These are phyloP conservation scores for Paramormyrops kingsleyae DNA, from an alignment of 2,113 vertebrate genomes.

Conservation along the genomic window DNA sequence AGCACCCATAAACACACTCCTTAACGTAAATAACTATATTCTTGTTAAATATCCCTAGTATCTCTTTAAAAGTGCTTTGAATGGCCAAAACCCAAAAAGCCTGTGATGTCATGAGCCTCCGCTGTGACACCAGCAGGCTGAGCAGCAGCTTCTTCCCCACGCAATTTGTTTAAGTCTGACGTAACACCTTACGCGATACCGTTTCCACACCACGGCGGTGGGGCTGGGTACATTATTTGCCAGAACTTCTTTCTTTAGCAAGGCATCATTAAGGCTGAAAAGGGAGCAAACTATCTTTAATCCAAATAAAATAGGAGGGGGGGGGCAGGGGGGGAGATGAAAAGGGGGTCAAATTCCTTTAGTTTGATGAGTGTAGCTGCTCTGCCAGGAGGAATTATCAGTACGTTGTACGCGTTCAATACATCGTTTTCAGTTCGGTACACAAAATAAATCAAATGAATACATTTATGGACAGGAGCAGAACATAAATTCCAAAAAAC, in stretches of 20 bases:
- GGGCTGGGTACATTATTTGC: neutral
- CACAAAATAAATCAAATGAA: too few relatives aligned
- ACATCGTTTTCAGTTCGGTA: too few relatives aligned
- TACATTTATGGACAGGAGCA: too few relatives aligned
- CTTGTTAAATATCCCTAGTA: too few relatives aligned
- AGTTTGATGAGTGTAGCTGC: too few relatives aligned
- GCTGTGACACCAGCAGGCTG: neutral
- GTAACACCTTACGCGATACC: neutral
- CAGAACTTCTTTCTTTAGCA: neutral
- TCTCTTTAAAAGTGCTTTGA: too few relatives aligned
- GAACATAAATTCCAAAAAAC: too few relatives aligned
- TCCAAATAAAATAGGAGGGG: neutral
- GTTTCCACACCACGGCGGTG: neutral
- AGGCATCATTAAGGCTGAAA: neutral
- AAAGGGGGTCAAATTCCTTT: neutral
- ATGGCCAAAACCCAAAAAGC: too few relatives aligned
- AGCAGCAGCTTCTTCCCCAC: neutral
- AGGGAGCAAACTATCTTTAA: neutral
- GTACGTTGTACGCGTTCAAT: too few relatives aligned
- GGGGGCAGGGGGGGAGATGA: neutral
- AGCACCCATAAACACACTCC: too few relatives aligned
- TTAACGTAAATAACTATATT: too few relatives aligned
- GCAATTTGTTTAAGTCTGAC: neutral
- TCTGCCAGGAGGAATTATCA: too few relatives aligned
- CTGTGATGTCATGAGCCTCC: neutral